phyloP scores from a whole-genome alignment of 2,113 vertebrate genomes.

The Corythaeola cristata region DNA sequence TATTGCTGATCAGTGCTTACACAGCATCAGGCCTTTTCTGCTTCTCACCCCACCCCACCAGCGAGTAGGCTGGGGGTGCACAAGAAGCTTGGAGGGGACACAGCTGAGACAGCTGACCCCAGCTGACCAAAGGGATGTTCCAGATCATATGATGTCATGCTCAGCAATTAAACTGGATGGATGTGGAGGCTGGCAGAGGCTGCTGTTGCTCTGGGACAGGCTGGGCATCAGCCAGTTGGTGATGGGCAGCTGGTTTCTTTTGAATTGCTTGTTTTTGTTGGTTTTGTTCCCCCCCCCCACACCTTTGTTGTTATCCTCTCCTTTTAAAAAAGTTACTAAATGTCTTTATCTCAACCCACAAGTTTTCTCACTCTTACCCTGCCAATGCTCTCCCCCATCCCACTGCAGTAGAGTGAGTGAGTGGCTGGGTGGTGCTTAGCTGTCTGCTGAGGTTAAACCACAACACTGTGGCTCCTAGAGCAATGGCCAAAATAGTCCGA shows the following conservation, averaged over 20 bases:
- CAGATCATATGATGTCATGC: too few species aligned
- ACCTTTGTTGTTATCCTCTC: neutral
- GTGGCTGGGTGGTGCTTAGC: neutral
- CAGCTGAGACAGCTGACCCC: neutral
- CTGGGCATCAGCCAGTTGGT: neutral
- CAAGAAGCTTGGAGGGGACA: neutral
- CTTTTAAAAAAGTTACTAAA: neutral
- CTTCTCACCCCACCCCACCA: neutral
- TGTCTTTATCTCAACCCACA: neutral
- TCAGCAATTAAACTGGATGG: neutral
- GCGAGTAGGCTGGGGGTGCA: neutral
- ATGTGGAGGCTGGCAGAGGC: neutral
- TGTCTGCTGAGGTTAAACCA: neutral
- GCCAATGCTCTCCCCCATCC: neutral
- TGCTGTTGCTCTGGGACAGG: neutral
- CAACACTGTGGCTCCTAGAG: neutral
- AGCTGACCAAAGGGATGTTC: neutral
- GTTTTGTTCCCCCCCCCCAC: neutral
- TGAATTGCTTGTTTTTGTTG: neutral
- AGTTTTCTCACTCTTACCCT: neutral
- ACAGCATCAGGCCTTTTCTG: neutral
- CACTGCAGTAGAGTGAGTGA: neutral
- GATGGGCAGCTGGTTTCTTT: neutral
- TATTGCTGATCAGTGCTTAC: neutral
- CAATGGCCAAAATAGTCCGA: neutral